Evolutionary conservation across 2,797 vertebrate genomes (phyloP).

Genomic region (Neosilurus hyrtlii): DNA sequence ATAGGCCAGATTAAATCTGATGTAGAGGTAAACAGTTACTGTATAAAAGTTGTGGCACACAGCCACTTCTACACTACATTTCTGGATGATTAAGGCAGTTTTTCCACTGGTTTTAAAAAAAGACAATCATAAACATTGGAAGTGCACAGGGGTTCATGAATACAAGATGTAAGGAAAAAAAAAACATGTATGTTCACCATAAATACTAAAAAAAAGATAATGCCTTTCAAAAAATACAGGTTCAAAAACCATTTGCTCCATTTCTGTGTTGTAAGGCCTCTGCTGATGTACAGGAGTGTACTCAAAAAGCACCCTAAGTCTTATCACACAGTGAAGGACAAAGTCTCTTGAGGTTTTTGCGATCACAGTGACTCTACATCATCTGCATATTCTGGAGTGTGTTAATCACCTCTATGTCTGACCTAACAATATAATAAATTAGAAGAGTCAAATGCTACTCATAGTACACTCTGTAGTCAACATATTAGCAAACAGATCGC

Average conservation of each 20-base stretch:
- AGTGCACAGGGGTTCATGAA: constrained; percentile 30
- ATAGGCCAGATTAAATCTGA: constrained; percentile 49
- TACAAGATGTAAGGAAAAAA: not conserved
- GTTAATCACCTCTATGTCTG: constrained; percentile 39
- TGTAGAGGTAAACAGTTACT: constrained; percentile 38
- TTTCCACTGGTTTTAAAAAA: constrained; percentile 19
- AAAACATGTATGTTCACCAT: not conserved
- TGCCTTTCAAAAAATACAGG: constrained; percentile 36
- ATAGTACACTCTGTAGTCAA: constrained; percentile 62
- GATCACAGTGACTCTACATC: constrained; percentile 21
- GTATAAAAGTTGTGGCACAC: constrained; percentile 32
- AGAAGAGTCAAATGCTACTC: constrained; percentile 64
- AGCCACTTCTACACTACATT: constrained; percentile 25
- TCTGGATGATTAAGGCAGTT: constrained; percentile 31
- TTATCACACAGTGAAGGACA: constrained; percentile 45
- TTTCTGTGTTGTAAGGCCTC: constrained; percentile 26
- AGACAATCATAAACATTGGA: constrained; percentile 1
- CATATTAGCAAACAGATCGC: constrained; percentile 45
- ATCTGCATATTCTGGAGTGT: constrained; percentile 33
- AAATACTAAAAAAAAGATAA: constrained; percentile 30
- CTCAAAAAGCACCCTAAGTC: constrained; percentile 38
- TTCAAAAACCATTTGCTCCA: not conserved
- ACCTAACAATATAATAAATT: constrained; percentile 70
- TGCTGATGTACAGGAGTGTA: constrained; percentile 23
- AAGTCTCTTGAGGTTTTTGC: constrained; percentile 47